Evolutionary conservation across 2,797 vertebrate genomes (phyloP), one percentile per base, ranked within the genome.

Genomic region (Danio kyathit): DNA sequence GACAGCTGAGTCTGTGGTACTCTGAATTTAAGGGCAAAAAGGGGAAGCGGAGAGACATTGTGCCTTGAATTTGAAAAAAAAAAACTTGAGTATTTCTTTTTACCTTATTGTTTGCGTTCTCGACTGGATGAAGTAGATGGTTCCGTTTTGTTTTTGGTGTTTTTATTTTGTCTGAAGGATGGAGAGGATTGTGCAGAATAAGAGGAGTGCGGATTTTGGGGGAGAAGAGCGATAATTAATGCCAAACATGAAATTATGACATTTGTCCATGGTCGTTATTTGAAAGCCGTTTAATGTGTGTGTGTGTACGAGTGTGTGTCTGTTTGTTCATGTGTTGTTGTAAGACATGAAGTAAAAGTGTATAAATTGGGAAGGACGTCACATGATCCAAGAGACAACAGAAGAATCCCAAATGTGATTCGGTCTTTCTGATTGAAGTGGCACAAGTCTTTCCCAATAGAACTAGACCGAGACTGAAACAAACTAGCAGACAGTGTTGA

Each of bases 41-140:
- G 64, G 60, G 85, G 66, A 74, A 76, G 90, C 87, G 85, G 89
- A 93, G 88, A 91, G 93, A 95, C 92, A 94, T 94, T 94, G 94
- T 95, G 94, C 94, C 94, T 95, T 95, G 93, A 95, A 94, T 94
- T 95, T 91, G 86, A 91, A 79, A 80, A 79, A 84, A 88, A 89
- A 88, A 91, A 89, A 92, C 80, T 85, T 88, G 78, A 88, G 79
- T 75, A 76, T 84, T 79, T 76, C 74, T 77, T 90, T 90, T 71
- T 56, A 81, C 73, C 79, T 79, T 70, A 69, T 85, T 88, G 63
- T 83, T 83, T 74, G 71, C 16, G 19, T 90, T 90, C 81, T 84
- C 82, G 59, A 21, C 46, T 38, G 64, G 74, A 82, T 70, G 77
- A 79, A 66, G 72, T 72, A 74, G 73, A 66, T 70, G 72, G 80